phyloP scores from a whole-genome alignment of 2,888 invertebrate genomes.

The Hydrotaea diabolus region DNA sequence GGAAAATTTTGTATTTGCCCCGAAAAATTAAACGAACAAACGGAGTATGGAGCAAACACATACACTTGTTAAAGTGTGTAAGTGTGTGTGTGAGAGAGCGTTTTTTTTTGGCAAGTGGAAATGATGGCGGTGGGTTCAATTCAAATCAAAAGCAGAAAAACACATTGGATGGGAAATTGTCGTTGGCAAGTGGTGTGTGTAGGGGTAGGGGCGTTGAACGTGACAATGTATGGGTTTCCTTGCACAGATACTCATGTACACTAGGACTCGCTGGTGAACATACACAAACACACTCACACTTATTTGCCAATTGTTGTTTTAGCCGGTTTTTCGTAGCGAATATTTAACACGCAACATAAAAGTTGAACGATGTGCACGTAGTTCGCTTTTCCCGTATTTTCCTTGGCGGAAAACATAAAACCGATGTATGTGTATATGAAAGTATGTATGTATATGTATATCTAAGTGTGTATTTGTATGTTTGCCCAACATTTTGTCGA shows the following conservation, averaged over 20 bases:
- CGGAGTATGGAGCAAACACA: neutral
- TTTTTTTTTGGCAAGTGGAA: constrained; percentile 4
- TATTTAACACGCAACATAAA: constrained; percentile 58
- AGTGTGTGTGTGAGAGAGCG: neutral
- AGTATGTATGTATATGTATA: too few species aligned
- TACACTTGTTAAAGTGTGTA: neutral
- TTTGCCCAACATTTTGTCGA: constrained; percentile 9
- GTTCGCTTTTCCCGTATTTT: neutral
- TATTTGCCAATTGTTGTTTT: constrained; percentile 57
- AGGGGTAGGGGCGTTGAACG: neutral
- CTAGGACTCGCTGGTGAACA: neutral
- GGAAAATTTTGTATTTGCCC: constrained; percentile 4
- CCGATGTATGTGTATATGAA: too few species aligned
- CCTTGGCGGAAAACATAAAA: neutral
- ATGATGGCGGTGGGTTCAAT: neutral
- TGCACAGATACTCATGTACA: neutral
- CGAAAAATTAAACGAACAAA: neutral
- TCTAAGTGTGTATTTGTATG: neutral
- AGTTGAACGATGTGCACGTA: constrained; percentile 21
- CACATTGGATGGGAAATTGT: too few species aligned
- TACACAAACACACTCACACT: constrained; percentile 1
- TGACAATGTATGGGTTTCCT: constrained; percentile 20
- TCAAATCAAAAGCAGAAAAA: neutral
- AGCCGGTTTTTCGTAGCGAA: constrained; percentile 60
- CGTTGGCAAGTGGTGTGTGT: constrained; percentile 1